Percentiles rank a stretch among this genome's conserved stretches.
phyloP scores from a whole-genome alignment of 2,888 invertebrate species.

The Allacma fusca region DNA sequence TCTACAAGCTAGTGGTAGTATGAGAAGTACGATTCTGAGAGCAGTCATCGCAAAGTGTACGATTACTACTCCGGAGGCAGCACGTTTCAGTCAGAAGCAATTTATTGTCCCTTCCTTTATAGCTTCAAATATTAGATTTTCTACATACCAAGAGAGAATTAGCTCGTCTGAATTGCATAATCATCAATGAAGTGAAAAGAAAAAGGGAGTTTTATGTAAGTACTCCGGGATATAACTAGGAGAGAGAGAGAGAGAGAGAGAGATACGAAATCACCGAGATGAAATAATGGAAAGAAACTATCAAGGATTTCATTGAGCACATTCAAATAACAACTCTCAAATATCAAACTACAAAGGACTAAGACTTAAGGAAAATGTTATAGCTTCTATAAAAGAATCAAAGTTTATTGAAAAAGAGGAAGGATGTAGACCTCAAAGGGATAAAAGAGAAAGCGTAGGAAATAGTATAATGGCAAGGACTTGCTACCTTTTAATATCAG shows the following conservation, averaged over 20 bases:
- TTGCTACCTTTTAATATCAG: conserved; percentile 37
- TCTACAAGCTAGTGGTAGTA: background rate
- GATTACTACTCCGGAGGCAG: background rate
- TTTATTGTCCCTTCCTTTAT: conserved; percentile 15
- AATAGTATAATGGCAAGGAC: conserved; percentile 25
- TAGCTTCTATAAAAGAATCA: background rate
- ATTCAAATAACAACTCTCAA: conserved; percentile 27
- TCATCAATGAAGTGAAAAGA: background rate
- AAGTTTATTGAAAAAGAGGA: conserved; percentile 38
- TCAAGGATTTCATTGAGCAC: conserved; percentile 26
- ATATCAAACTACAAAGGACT: conserved; percentile 17
- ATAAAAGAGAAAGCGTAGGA: conserved; percentile 32
- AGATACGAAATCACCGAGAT: background rate
- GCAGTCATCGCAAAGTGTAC: background rate
- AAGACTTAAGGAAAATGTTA: background rate
- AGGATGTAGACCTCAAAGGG: conserved; percentile 34
- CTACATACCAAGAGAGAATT: background rate
- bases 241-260: background rate
- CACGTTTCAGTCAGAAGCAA: background rate
- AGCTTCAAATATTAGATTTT: conserved; percentile 23
- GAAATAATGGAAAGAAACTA: conserved; percentile 5
- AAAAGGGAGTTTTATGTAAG: background rate
- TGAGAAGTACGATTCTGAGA: background rate
- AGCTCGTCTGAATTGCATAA: background rate
- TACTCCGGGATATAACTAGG: conserved; percentile 7